Percentiles rank a stretch among this genome's conserved stretches.
These are phyloP conservation scores for Exaiptasia diaphana DNA, from an alignment of 64 coral and sea anemone genomes.

Conservation along the genomic window DNA sequence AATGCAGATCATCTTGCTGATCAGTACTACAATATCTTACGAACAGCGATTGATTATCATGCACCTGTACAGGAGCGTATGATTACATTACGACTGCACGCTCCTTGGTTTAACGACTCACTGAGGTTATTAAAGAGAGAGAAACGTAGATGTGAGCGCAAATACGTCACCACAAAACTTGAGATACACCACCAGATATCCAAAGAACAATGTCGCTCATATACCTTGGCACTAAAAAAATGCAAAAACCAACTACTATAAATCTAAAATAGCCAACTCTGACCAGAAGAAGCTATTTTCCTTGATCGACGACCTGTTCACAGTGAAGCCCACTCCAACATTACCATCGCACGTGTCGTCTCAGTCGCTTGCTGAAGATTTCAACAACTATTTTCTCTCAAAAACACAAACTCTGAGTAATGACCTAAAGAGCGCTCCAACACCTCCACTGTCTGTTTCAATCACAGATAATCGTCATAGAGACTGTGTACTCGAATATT, in stretches of 20 bases:
- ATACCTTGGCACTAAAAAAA: neutral
- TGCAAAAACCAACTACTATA: conserved; percentile 6
- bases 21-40: neutral
- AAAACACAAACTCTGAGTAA: neutral
- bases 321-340: conserved; percentile 30
- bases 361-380: conserved; percentile 35
- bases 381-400: conserved; percentile 7
- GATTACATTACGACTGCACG: no score
- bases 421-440: neutral
- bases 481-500: no score
- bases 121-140: neutral
- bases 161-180: neutral
- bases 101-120: neutral
- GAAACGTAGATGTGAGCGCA: neutral
- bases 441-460: neutral
- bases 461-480: no score
- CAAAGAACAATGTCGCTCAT: neutral
- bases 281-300: conserved; percentile 33
- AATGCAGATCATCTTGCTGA: neutral
- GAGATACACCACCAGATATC: neutral
- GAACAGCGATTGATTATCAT: neutral
- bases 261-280: conserved; percentile 40
- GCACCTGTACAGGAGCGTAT: neutral
- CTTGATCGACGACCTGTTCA: conserved; percentile 39
- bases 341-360: conserved; percentile 29